These are phyloP conservation scores for Porphyrio hochstetteri DNA, from an alignment of 2,113 vertebrate genomes.

Conservation along the genomic window DNA sequence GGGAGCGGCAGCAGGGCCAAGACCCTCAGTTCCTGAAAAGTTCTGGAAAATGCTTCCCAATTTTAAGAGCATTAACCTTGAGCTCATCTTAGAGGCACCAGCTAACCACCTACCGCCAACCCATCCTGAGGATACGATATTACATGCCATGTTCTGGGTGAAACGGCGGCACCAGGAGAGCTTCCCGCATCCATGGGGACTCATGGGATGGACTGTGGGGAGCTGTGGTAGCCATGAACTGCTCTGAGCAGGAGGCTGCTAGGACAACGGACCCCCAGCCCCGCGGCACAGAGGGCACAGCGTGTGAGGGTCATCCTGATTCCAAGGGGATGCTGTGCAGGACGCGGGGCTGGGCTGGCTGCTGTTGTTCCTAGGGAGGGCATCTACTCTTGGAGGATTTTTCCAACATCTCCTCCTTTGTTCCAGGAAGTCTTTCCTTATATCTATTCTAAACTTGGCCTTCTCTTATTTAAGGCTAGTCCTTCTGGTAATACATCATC, in stretches of 20 bases:
- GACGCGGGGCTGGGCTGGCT: background rate
- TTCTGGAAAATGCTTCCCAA: background rate
- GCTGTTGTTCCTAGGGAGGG: background rate
- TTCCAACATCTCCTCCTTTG: background rate
- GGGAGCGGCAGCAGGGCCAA: background rate
- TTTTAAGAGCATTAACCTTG: background rate
- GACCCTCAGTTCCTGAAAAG: background rate
- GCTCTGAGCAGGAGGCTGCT: background rate
- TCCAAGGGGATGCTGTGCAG: background rate
- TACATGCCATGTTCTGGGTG: background rate
- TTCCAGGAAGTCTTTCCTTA: background rate
- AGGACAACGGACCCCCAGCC: background rate
- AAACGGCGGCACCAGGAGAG: background rate
- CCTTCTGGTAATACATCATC: slow-evolving; percentile 45
- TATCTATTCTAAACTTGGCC: slow-evolving; percentile 2
- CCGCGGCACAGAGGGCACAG: background rate
- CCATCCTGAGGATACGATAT: background rate
- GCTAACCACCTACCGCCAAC: background rate
- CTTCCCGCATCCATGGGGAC: background rate
- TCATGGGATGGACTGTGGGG: background rate
- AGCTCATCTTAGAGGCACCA: background rate
- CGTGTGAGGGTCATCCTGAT: fast-evolving
- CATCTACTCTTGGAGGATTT: background rate
- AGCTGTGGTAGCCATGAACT: background rate
- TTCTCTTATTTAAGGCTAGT: slow-evolving; percentile 32